Percentiles rank a stretch among this genome's conserved stretches.
Evolutionary conservation across 2,797 vertebrate species (phyloP).

Genomic region (Huso huso): DNA sequence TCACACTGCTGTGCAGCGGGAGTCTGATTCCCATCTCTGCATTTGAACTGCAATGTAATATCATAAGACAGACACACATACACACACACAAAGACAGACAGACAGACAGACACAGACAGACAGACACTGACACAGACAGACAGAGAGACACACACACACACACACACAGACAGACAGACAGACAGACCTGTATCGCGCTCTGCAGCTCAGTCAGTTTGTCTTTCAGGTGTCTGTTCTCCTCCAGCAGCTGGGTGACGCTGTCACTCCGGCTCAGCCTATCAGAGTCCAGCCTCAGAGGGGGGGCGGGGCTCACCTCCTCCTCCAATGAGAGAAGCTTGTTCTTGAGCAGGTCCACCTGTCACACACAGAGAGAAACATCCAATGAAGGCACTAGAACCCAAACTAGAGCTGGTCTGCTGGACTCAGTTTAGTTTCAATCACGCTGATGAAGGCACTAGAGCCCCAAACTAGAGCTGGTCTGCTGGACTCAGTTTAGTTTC

Average conservation of each 20-base stretch:
- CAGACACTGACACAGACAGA: neutral
- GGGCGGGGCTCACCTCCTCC: constrained; percentile 32
- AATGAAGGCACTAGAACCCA: no score
- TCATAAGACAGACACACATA: neutral
- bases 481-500: constrained; percentile 77
- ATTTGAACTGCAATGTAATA: no score
- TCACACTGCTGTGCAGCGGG: no score
- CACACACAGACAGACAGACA: neutral
- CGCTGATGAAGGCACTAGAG: no score
- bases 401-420: no score
- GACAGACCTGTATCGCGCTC: constrained; percentile 46
- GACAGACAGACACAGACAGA: neutral
- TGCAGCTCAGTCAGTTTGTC: constrained; percentile 47
- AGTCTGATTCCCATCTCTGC: no score
- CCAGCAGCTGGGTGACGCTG: constrained; percentile 38
- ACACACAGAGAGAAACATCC: neutral
- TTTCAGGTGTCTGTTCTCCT: constrained; percentile 45
- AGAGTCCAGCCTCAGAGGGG: constrained; percentile 29
- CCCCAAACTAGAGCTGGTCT: constrained; percentile 56
- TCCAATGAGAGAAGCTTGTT: constrained; percentile 62
- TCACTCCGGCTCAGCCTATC: constrained; percentile 30
- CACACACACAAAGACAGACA: neutral
- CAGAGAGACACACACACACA: neutral
- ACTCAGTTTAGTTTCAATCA: no score
- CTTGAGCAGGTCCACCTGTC: constrained; percentile 80